Evolutionary conservation across 2,797 vertebrate species (phyloP).

Genomic region (Brachyrhaphis roseni): DNA sequence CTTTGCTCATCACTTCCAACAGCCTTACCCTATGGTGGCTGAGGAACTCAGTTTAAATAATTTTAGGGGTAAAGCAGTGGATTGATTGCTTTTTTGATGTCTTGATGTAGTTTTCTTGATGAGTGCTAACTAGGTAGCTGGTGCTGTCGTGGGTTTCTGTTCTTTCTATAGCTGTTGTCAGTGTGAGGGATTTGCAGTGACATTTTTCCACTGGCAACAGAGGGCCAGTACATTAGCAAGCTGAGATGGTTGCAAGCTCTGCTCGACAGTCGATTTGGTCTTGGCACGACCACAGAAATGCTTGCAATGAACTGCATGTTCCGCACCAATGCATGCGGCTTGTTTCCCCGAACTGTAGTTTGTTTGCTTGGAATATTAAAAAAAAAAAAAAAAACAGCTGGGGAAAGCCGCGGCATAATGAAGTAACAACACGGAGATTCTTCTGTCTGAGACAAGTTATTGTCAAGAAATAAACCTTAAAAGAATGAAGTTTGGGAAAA

Average conservation of each 20-base stretch:
- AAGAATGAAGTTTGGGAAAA: conserved; percentile 16
- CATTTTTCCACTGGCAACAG: conserved; percentile 66
- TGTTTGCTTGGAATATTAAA: conserved; percentile 7
- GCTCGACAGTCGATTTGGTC: conserved; percentile 26
- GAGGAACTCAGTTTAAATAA: not conserved
- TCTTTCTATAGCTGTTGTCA: conserved; percentile 39
- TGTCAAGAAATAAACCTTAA: not conserved
- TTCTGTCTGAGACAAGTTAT: conserved; percentile 9
- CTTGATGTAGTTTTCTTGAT: conserved; percentile 26
- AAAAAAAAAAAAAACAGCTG: not conserved
- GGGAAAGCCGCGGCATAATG: not conserved
- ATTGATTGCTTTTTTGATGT: conserved; percentile 21
- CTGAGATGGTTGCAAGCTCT: conserved; percentile 37
- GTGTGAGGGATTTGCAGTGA: conserved; percentile 52
- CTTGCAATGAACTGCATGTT: conserved; percentile 46
- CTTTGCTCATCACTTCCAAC: conserved; percentile 23
- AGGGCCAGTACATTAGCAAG: conserved; percentile 23
- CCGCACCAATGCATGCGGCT: conserved; percentile 22
- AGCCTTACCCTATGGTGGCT: not conserved
- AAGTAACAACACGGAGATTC: conserved; percentile 5
- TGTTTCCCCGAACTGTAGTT: conserved; percentile 2
- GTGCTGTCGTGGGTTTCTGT: conserved; percentile 14
- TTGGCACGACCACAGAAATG: conserved; percentile 49
- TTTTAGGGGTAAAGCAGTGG: conserved; percentile 1
- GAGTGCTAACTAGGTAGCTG: conserved; percentile 25